Conservation (phyloP, 2,113 vertebrate genomes). For the Speoplatyrhinus poulsoni region DNA sequence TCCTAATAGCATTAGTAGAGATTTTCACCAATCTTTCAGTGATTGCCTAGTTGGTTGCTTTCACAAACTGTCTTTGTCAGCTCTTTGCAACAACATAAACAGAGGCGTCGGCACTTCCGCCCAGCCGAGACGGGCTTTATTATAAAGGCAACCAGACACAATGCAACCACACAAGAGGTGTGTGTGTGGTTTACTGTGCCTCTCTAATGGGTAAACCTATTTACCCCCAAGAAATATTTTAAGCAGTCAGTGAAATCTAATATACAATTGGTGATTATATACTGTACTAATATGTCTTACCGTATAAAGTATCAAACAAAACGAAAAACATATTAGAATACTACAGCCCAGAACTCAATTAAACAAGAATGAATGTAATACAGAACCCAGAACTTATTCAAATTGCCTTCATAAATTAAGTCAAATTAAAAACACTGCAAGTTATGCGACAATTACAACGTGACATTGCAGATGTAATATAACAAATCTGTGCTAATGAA, state of each 20-base stretch:
- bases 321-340: not conserved
- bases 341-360: too few relatives aligned
- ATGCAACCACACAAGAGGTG: not conserved
- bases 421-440: not conserved
- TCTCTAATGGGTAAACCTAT: not conserved
- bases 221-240: not conserved
- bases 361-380: not conserved
- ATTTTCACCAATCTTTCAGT: not conserved
- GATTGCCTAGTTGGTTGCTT: not conserved
- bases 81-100: not conserved
- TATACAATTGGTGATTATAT: not conserved
- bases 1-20: not conserved
- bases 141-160: not conserved
- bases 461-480: constrained; percentile 21
- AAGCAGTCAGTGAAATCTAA: not conserved
- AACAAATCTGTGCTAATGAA: constrained; percentile 26
- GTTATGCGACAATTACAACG: constrained; percentile 2
- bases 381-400: not conserved
- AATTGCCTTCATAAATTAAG: not conserved
- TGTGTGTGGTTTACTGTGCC: not conserved
- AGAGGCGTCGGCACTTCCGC: not conserved
- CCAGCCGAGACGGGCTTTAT: too few relatives aligned
- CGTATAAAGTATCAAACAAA: too few relatives aligned
- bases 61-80: not conserved
- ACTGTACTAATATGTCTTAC: too few relatives aligned